Base-by-base conservation (phyloP, 2,797 vertebrate genomes). In the Macroramphosus scolopax region DNA sequence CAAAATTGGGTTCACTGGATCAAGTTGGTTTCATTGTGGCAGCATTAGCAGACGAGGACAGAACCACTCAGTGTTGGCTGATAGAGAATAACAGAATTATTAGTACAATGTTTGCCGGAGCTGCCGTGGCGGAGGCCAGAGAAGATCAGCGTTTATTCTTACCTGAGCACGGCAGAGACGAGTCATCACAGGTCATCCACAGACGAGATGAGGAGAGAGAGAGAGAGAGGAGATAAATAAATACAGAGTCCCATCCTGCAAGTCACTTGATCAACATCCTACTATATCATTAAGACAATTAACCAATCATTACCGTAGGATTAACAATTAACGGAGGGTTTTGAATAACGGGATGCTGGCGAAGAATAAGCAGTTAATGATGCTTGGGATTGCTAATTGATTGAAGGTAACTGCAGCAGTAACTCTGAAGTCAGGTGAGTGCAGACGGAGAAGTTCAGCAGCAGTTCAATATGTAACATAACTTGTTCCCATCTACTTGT, bases 341-440 rank as follows among this genome's bases (percentile, higher is more conserved):
- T 75, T 84, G 77, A 88, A 81, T 85, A 67, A 73, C 68, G 56
- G 47, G 79, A 78, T 81, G 72, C 81, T 66, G 62, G 66, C 13
- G 59, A 59, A 75, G 76, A 78, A 78, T 57, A 76, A 56, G 59
- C 64, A 80, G 79, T 76, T 81, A 83, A 81, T 79, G 82, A 81
- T 64, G 86, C 89, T 72, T 78, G 78, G 66, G 81, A 90, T 87
- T 86, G 78, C 63, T 75, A 81, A 88, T 87, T 86, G 72, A 81
- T 84, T 87, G 79, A 81, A 75, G 76, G 78, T 82, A 89, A 91
- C 77, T 62, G 74, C 66, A 47, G 77, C 53, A 73, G 87, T 87
- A 82, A 75, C 58, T 80, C 57, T 43, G 36, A 54, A 60, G 66
- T 62, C 68, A 78, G 62, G 59, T 59, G 72, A 68, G 63, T 71